Conservation (phyloP, 2,888 invertebrate genomes). For the Agrotis clavis region DNA sequence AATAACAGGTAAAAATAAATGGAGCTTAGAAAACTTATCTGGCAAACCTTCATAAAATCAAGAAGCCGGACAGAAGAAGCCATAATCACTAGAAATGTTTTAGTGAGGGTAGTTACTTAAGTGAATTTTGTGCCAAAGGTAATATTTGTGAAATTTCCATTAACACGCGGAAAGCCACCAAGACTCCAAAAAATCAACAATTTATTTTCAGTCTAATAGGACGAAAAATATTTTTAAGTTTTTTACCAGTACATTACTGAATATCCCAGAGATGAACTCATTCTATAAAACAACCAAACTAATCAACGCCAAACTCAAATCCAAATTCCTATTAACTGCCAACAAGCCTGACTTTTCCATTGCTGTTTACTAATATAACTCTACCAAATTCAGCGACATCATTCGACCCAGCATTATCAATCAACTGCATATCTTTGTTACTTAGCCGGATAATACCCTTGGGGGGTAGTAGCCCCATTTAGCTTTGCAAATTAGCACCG, state of each 20-base stretch:
- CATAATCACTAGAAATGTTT: no score
- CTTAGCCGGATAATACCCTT: slow-evolving; percentile 63
- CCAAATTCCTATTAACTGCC: neutral
- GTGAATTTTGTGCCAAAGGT: no score
- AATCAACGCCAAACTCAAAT: neutral
- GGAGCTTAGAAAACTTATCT: no score
- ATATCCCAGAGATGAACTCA: neutral
- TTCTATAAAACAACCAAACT: neutral
- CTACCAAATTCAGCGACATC: slow-evolving; percentile 27
- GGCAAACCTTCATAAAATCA: no score
- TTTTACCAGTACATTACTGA: neutral
- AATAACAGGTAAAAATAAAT: no score
- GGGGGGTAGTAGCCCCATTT: slow-evolving; percentile 60
- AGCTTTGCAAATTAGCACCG: slow-evolving; percentile 65
- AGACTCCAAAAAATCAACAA: no score
- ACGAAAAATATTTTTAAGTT: no score
- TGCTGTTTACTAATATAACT: slow-evolving; percentile 18
- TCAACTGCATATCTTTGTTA: slow-evolving; percentile 62
- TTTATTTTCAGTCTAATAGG: no score
- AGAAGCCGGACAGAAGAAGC: no score
- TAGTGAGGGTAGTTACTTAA: no score
- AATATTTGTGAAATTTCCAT: no score
- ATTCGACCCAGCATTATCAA: slow-evolving; percentile 27
- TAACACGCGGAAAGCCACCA: no score
- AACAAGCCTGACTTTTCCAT: slow-evolving; percentile 7